These are phyloP conservation scores for Charadrius vociferus DNA, from an alignment of 2,113 vertebrate genomes.

Conservation along the genomic window DNA sequence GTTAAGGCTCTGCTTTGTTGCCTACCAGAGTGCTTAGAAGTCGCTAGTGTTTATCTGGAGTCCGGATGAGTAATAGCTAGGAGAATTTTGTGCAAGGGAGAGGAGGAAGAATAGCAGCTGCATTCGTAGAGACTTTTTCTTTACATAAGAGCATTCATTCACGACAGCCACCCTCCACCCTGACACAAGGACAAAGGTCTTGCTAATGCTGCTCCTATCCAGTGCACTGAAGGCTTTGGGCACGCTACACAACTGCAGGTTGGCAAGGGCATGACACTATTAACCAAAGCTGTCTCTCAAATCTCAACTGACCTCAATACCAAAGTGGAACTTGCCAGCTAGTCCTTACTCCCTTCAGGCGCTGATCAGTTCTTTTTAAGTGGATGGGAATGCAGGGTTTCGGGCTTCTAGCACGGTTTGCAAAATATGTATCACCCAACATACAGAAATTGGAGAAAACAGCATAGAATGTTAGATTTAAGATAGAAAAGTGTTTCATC, in stretches of 20 bases:
- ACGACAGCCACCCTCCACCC: neutral
- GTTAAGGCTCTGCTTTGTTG: neutral
- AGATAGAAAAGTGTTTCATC: neutral
- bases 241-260: neutral
- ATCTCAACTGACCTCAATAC: conserved; percentile 29
- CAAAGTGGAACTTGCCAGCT: neutral
- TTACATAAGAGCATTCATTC: fast-evolving
- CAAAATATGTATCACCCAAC: neutral
- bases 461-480: neutral
- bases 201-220: neutral
- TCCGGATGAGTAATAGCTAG: neutral
- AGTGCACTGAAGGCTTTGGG: neutral
- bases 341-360: neutral
- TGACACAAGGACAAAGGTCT: neutral
- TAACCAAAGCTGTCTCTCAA: conserved; percentile 37
- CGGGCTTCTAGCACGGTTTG: neutral
- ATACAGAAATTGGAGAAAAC: neutral
- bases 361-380: neutral
- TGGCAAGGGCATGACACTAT: conserved; percentile 39
- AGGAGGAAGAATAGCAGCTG: neutral
- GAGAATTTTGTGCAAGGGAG: neutral
- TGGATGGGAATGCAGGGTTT: neutral
- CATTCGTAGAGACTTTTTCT: neutral
- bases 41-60: neutral
- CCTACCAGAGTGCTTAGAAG: neutral